These are phyloP conservation scores for Andrena minutula DNA, from an alignment of 2,888 invertebrate genomes.

Conservation along the genomic window DNA sequence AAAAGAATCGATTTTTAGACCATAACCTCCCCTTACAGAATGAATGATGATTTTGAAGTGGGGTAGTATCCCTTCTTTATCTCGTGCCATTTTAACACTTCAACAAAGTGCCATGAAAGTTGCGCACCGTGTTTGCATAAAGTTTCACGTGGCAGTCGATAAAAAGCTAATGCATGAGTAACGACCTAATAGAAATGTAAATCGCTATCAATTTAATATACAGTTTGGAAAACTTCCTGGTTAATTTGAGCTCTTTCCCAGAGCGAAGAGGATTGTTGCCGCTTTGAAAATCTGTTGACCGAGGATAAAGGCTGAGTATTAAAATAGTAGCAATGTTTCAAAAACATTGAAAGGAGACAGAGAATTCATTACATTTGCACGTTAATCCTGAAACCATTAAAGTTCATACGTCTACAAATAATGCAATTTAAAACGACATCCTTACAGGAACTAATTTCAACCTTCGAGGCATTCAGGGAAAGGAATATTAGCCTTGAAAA, in stretches of 20 bases:
- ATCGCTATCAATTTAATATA: conserved; percentile 58
- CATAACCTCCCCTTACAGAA: neutral
- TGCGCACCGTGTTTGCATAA: neutral
- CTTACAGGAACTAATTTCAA: too few species aligned
- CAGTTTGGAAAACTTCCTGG: conserved; percentile 35
- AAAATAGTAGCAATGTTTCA: too few species aligned
- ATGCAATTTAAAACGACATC: too few species aligned
- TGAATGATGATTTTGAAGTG: neutral
- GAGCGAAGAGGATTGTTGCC: neutral
- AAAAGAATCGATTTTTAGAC: too few species aligned
- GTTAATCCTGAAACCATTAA: too few species aligned
- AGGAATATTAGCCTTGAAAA: neutral
- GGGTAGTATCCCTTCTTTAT: neutral
- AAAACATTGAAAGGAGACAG: too few species aligned
- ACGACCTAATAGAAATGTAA: conserved; percentile 64
- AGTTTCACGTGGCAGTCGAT: conserved; percentile 30
- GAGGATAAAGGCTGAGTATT: too few species aligned
- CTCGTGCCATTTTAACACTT: neutral
- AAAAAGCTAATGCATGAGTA: conserved; percentile 62
- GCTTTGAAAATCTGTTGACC: too few species aligned
- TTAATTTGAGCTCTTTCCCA: neutral
- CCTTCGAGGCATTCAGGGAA: too few species aligned
- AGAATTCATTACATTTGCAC: too few species aligned
- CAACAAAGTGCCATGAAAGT: neutral
- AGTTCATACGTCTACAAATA: too few species aligned